These are phyloP conservation scores for Garra rufa DNA, from an alignment of 2,113 vertebrate genomes.

Conservation along the genomic window DNA sequence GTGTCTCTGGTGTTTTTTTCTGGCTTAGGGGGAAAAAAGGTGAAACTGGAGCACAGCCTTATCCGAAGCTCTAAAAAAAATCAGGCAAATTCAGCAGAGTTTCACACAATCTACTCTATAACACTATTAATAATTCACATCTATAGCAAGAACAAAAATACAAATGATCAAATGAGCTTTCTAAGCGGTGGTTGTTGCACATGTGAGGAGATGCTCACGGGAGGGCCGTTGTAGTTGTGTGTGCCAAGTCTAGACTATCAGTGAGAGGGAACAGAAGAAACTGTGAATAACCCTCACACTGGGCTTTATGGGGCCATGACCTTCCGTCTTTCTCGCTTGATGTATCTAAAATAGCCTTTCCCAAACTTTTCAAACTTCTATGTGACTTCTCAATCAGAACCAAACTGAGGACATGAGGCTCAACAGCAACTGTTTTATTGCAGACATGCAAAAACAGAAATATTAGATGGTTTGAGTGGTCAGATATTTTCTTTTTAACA, in stretches of 20 bases:
- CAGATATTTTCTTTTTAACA: background rate
- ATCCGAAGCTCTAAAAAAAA: slow-evolving; percentile 4
- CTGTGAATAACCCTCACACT: background rate
- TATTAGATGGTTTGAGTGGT: background rate
- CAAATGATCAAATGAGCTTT: slow-evolving; percentile 9
- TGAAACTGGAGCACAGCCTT: slow-evolving; percentile 13
- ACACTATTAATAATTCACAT: slow-evolving; percentile 45
- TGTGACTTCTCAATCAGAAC: background rate
- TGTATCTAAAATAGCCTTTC: background rate
- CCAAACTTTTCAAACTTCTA: background rate
- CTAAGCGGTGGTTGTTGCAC: background rate
- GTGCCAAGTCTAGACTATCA: background rate
- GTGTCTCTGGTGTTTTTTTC: background rate
- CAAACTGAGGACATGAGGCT: background rate
- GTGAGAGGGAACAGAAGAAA: background rate
- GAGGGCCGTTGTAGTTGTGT: background rate
- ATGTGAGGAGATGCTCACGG: background rate
- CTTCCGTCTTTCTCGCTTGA: background rate
- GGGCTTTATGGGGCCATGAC: background rate
- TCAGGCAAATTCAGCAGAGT: background rate
- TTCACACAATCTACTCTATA: background rate
- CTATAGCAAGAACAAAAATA: slow-evolving; percentile 18
- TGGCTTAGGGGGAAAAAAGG: background rate
- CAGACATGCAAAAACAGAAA: background rate
- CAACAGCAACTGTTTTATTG: background rate